phyloP scores from a whole-genome alignment of 2,888 invertebrate genomes.

The Xanthostigma xanthostigma region DNA sequence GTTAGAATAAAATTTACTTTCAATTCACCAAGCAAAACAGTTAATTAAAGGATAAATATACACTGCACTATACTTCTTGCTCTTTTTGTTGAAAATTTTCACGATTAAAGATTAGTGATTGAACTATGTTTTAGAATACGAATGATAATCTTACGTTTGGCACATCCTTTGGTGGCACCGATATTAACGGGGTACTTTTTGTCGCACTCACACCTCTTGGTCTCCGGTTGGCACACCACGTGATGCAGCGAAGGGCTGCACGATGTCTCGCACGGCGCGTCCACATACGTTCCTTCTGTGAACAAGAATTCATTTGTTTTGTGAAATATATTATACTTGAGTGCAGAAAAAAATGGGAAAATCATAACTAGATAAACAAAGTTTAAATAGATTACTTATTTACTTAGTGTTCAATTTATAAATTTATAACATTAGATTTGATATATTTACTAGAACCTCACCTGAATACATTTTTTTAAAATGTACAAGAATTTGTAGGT shows the following conservation, averaged over 20 bases:
- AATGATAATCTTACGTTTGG: slow-evolving; percentile 52
- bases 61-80: too few relatives aligned
- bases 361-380: slow-evolving; percentile 14
- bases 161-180: slow-evolving; percentile 62
- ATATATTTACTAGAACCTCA: too few relatives aligned
- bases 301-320: slow-evolving; percentile 2
- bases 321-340: slow-evolving; percentile 22
- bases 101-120: background rate
- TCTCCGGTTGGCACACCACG: slow-evolving; percentile 59
- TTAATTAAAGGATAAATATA: too few relatives aligned
- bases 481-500: too few relatives aligned
- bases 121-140: background rate
- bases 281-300: slow-evolving; percentile 54
- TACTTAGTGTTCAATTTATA: too few relatives aligned
- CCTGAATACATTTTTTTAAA: too few relatives aligned
- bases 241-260: slow-evolving; percentile 61
- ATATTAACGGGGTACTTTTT: slow-evolving; percentile 69
- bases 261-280: slow-evolving; percentile 59
- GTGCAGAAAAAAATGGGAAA: slow-evolving; percentile 27
- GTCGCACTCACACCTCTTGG: slow-evolving; percentile 61
- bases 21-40: too few relatives aligned
- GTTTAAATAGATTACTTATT: too few relatives aligned
- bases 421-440: too few relatives aligned
- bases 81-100: too few relatives aligned
- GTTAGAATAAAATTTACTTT: too few relatives aligned